Conservation (phyloP, 2,888 invertebrate genomes). For the Xestia rhomboidea region DNA sequence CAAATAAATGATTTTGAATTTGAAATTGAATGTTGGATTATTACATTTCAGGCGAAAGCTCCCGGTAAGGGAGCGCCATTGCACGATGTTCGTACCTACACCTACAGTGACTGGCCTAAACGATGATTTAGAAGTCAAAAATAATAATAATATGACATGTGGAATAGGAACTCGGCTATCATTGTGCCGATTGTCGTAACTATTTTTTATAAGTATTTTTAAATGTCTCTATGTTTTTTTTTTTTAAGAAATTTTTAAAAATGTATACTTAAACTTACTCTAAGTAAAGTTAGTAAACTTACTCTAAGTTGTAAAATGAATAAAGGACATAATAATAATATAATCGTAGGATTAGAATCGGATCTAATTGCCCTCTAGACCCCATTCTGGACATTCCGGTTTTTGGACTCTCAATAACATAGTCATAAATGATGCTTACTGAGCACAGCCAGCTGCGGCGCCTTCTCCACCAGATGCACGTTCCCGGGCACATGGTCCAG, state of each 20-base stretch:
- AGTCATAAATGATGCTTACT: conserved; percentile 75
- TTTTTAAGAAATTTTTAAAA: too few species aligned
- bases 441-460: conserved; percentile 79
- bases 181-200: too few species aligned
- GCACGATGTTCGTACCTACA: not conserved
- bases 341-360: not conserved
- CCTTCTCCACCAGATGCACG: conserved; percentile 79
- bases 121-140: not conserved
- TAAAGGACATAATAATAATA: too few species aligned
- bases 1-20: too few species aligned
- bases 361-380: not conserved
- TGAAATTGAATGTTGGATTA: too few species aligned
- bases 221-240: too few species aligned
- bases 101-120: not conserved
- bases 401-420: not conserved
- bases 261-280: too few species aligned
- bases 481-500: conserved; percentile 79
- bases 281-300: too few species aligned
- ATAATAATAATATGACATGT: too few species aligned
- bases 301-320: too few species aligned
- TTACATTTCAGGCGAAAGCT: not conserved
- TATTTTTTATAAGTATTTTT: too few species aligned
- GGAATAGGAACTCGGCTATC: too few species aligned
- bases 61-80: not conserved
- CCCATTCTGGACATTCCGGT: not conserved